Base-by-base conservation (phyloP, 2,113 vertebrate genomes). In the Campylomormyrus tamandua region DNA sequence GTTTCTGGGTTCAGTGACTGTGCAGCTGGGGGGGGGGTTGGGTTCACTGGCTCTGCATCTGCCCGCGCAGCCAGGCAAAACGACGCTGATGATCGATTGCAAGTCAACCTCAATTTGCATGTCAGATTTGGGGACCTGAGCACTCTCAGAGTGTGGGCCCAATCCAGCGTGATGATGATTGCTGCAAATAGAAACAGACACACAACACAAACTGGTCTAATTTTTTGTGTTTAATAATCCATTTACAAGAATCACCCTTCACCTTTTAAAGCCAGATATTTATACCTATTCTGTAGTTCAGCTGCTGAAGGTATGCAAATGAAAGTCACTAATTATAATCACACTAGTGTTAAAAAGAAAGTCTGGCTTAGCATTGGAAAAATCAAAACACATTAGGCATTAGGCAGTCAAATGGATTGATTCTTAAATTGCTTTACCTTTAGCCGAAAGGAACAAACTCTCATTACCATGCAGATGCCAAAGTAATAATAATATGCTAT, bases 341-440 rank as follows among this genome's bases (percentile, higher is more conserved):
- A 89, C 90, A 91, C 88, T 91, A 52, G 83, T 83, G 87, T 90
- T 92, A 92, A 93, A 89, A 92, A 93, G 91, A 94, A 95, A 89
- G 92, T 94, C 94, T 93, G 89, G 92, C 90, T 89, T 92, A 91
- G 93, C 95, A 95, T 95, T 96, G 94, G 93, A 90, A 94, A 95
- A 96, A 95, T 95, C 95, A 95, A 95, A 95, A 94, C 93, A 93
- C 93, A 95, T 95, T 95, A 95, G 92, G 52, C 50, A 27, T 35
- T 62, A 92, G 90, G 91, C 91, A 92, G 92, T 90, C 92, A 94
- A 93, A 93, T 92, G 83, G 93, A 94, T 94, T 91, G 90, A 94
- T 92, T 92, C 92, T 92, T 92, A 93, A 93, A 86, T 91, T 90
- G 91, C 93, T 94, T 91, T 10, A 92, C 91, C 93, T 91, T 90